phyloP scores from a whole-genome alignment of 2,888 invertebrate species.

The Stenchaetothrips biformis region DNA sequence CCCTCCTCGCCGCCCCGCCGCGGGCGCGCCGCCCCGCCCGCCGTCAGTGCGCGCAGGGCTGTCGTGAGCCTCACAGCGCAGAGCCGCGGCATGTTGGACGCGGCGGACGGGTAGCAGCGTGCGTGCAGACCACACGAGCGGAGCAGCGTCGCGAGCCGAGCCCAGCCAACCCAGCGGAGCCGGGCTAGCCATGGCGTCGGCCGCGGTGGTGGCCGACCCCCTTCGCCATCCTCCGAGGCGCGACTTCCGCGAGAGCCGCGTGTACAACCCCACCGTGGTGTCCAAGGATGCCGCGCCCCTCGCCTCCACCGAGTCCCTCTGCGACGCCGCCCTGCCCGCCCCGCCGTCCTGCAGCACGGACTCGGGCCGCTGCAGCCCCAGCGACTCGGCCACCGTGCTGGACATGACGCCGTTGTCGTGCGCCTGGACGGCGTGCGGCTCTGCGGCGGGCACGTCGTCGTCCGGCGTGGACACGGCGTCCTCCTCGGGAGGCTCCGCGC shows the following conservation, averaged over 20 bases:
- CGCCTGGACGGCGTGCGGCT: not conserved
- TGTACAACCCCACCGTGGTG: constrained; percentile 21
- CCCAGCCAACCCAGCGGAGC: not conserved
- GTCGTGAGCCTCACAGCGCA: too few species aligned
- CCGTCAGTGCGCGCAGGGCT: too few species aligned
- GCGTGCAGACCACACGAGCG: not conserved
- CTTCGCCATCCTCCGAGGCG: not conserved
- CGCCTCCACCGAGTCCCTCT: constrained; percentile 1
- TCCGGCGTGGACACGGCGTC: not conserved
- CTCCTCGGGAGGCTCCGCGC: not conserved
- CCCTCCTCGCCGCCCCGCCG: not conserved
- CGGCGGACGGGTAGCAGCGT: not conserved
- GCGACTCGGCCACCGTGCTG: not conserved
- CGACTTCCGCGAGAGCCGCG: not conserved
- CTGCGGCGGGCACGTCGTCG: not conserved
- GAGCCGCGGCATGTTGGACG: not conserved
- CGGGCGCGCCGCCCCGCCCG: too few species aligned
- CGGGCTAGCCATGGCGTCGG: not conserved
- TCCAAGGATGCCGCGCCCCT: not conserved
- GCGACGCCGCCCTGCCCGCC: not conserved
- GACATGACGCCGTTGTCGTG: not conserved
- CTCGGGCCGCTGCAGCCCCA: constrained; percentile 15
- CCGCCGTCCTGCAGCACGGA: not conserved
- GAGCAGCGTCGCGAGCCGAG: not conserved
- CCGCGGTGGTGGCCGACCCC: not conserved